Evolutionary conservation across 1,140 invertebrate species (phyloP).

Genomic region (Sarcophaga peregrina): DNA sequence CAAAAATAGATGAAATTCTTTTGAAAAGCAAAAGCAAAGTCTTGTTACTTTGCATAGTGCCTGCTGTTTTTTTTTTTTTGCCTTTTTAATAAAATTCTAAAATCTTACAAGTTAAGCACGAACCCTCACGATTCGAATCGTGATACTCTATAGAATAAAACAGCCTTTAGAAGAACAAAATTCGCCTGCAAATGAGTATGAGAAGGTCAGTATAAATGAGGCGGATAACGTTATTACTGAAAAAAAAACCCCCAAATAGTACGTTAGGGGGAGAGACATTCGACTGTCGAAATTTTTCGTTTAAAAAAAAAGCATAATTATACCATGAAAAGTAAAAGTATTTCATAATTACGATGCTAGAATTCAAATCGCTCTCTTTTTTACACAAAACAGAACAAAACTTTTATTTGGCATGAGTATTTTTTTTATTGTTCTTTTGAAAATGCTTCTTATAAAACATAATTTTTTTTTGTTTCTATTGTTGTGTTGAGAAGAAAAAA

Average conservation of each 20-base stretch:
- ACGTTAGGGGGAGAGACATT: not conserved
- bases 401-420: not conserved
- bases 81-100: conserved; percentile 8
- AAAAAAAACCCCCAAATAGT: not conserved
- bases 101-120: conserved; percentile 38
- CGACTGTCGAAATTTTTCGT: not conserved
- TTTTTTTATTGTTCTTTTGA: conserved; percentile 12
- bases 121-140: not conserved
- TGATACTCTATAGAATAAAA: not conserved
- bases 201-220: conserved; percentile 34
- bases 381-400: no score
- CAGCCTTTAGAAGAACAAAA: not conserved
- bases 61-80: not conserved
- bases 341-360: conserved; percentile 29
- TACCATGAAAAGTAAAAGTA: conserved; percentile 31
- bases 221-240: not conserved
- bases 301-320: not conserved
- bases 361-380: not conserved
- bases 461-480: not conserved
- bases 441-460: not conserved
- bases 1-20: not conserved
- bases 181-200: not conserved
- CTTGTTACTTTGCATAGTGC: not conserved
- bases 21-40: not conserved
- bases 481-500: conserved; percentile 1